Conservation (phyloP, 2,113 vertebrate species). For the Hucho hucho region DNA sequence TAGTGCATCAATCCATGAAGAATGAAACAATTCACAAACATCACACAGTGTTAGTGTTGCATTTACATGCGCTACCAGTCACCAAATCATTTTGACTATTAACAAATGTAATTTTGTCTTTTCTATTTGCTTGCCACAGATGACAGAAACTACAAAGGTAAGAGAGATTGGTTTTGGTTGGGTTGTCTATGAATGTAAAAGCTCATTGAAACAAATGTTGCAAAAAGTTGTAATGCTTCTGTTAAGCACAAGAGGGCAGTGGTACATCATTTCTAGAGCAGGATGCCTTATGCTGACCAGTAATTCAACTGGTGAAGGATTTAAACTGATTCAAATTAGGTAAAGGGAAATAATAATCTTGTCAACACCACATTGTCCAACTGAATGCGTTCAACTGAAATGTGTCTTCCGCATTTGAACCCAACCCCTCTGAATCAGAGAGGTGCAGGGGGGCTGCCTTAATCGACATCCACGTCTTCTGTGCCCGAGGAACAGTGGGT, state of each 20-base stretch:
- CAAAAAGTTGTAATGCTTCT: neutral
- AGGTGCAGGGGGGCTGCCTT: no score
- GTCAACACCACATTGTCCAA: no score
- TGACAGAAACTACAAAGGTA: conserved; percentile 68
- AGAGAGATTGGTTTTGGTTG: conserved; percentile 18
- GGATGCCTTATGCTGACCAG: neutral
- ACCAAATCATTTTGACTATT: neutral
- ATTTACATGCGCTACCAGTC: neutral
- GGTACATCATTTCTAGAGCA: neutral
- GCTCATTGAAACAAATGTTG: neutral
- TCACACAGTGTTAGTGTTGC: neutral
- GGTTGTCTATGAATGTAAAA: neutral
- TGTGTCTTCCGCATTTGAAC: no score
- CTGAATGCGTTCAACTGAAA: no score
- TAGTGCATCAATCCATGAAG: neutral
- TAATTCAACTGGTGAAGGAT: neutral
- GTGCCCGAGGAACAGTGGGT: no score
- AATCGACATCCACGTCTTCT: no score
- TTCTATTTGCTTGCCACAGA: conserved; percentile 45
- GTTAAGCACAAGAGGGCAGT: neutral
- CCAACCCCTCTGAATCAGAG: no score
- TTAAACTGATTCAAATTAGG: neutral
- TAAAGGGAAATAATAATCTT: no score
- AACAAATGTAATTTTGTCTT: neutral
- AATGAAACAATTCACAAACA: neutral